These are phyloP conservation scores for Sebastes trivittatus DNA, from an alignment of 2,797 vertebrate genomes.

Conservation along the genomic window DNA sequence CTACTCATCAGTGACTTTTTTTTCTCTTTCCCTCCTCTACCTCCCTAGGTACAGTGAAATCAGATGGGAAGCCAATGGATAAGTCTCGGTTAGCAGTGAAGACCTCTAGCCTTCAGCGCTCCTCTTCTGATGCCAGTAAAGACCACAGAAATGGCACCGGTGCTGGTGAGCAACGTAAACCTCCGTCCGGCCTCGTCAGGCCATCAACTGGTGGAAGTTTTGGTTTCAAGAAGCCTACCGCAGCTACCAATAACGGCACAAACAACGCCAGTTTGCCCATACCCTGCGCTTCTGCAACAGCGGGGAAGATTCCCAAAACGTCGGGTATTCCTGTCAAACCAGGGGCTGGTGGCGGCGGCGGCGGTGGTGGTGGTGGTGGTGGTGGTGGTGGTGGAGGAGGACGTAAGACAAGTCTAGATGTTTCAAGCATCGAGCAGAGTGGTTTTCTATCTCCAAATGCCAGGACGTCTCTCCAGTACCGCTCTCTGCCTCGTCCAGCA, in stretches of 20 bases:
- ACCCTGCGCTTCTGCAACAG: slow-evolving; percentile 75
- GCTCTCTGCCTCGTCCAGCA: slow-evolving; percentile 95
- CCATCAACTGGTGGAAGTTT: slow-evolving; percentile 90
- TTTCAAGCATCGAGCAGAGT: slow-evolving; percentile 86
- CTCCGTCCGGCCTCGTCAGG: slow-evolving; percentile 90
- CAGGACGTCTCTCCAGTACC: slow-evolving; percentile 94
- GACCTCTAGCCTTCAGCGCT: slow-evolving; percentile 89
- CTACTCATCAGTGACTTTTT: slow-evolving; percentile 22
- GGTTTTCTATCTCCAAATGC: slow-evolving; percentile 92
- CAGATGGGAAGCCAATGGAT: slow-evolving; percentile 81
- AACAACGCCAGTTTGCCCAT: slow-evolving; percentile 64
- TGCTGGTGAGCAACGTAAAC: slow-evolving; percentile 88
- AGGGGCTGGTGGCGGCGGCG: slow-evolving; percentile 24
- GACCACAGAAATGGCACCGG: slow-evolving; percentile 77
- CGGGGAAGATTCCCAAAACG: slow-evolving; percentile 89
- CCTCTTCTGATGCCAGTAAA: slow-evolving; percentile 92
- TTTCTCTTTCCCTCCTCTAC: not conserved
- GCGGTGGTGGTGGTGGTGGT: slow-evolving; percentile 27
- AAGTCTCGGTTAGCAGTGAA: slow-evolving; percentile 91
- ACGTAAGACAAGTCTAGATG: slow-evolving; percentile 93
- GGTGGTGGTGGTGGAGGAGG: slow-evolving; percentile 63
- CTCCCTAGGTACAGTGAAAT: slow-evolving; percentile 63
- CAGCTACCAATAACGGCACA: slow-evolving; percentile 82
- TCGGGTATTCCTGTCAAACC: slow-evolving; percentile 95
- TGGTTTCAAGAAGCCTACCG: slow-evolving; percentile 91